phyloP scores from a whole-genome alignment of 2,113 vertebrate species.

The Elachura formosa region DNA sequence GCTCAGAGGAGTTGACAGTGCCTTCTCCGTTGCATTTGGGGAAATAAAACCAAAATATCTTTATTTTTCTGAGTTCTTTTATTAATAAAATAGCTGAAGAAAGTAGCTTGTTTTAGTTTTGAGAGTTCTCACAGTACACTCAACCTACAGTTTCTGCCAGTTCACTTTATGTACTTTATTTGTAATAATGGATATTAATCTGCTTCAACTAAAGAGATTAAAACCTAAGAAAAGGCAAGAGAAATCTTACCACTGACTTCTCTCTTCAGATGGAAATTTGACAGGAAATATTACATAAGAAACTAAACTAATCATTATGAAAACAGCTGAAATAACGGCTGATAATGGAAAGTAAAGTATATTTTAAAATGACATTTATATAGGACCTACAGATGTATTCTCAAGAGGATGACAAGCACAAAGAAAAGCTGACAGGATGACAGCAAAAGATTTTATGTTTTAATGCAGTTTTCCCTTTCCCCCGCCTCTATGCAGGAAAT shows the following conservation, averaged over 20 bases:
- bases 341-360: neutral
- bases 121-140: neutral
- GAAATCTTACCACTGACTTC: neutral
- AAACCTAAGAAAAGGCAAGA: conserved; percentile 2
- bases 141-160: neutral
- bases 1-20: fast-evolving
- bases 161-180: neutral
- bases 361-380: neutral
- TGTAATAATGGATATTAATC: neutral
- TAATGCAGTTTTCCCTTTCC: neutral
- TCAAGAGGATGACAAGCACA: neutral
- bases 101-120: neutral
- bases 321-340: conserved; percentile 22
- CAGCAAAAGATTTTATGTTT: neutral
- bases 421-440: neutral
- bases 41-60: neutral
- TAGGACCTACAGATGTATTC: neutral
- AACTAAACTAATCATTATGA: conserved; percentile 8
- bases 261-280: neutral
- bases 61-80: neutral
- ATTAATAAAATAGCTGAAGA: neutral
- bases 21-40: neutral
- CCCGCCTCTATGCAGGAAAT: neutral
- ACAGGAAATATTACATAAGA: conserved; percentile 8
- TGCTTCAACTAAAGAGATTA: neutral